phyloP scores from a whole-genome alignment of 1,140 invertebrate genomes.

The Spodoptera litura region DNA sequence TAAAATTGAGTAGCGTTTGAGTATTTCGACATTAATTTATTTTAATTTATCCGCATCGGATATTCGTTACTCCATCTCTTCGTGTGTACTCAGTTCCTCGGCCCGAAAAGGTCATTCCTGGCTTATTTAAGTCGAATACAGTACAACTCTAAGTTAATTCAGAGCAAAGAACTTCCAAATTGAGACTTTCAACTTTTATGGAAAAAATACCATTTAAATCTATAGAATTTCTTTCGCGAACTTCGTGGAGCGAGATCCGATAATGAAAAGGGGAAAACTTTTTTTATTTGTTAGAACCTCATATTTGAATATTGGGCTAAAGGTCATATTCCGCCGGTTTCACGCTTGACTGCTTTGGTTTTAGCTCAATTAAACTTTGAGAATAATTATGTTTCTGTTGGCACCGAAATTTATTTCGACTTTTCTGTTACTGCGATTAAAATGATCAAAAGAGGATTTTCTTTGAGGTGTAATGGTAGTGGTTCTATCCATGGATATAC shows the following conservation, averaged over 20 bases:
- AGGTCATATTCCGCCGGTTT: constrained; percentile 19
- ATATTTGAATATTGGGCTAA: constrained; percentile 28
- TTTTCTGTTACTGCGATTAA: too few relatives aligned
- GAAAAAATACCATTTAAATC: constrained; percentile 36
- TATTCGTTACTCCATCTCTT: neutral
- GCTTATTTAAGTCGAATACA: constrained; percentile 40
- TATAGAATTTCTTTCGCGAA: constrained; percentile 23
- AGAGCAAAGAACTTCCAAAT: constrained; percentile 6
- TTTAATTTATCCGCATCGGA: constrained; percentile 9
- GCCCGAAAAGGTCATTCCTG: constrained; percentile 22
- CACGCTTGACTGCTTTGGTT: constrained; percentile 13
- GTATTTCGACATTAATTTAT: too few relatives aligned
- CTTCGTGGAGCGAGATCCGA: constrained; percentile 12
- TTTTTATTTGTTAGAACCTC: constrained; percentile 36
- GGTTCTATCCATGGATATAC: too few relatives aligned
- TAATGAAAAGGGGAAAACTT: constrained; percentile 37
- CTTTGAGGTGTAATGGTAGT: too few relatives aligned
- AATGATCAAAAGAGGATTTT: too few relatives aligned
- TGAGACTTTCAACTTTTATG: constrained; percentile 28
- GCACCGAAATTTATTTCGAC: neutral
- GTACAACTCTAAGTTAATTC: constrained; percentile 36
- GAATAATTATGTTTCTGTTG: neutral
- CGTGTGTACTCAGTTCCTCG: neutral
- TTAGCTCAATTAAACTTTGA: constrained; percentile 17
- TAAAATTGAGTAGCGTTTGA: too few relatives aligned